Evolutionary conservation across 1,140 invertebrate genomes (phyloP).

Genomic region (Penaeus vannamei): DNA sequence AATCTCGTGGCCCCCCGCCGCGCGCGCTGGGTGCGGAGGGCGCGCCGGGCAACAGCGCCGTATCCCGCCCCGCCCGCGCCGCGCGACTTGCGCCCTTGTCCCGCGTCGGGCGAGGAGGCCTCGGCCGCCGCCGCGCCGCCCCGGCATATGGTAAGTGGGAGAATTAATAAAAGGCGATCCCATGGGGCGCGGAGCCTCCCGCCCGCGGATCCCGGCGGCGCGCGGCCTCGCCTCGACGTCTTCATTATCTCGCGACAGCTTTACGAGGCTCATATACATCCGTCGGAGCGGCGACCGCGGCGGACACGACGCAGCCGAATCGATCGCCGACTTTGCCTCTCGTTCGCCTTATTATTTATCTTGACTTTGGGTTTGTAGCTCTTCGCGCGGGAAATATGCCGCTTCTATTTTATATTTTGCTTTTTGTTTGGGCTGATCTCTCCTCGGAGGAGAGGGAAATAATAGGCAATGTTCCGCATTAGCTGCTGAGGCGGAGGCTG

Average conservation of each 20-base stretch:
- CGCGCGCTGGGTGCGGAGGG: constrained; percentile 48
- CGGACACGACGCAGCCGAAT: neutral
- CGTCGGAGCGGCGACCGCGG: neutral
- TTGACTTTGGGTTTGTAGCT: too few relatives aligned
- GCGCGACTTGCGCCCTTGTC: constrained; percentile 41
- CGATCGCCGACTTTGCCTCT: too few relatives aligned
- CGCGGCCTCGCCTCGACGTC: constrained; percentile 42
- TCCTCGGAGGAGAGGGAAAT: too few relatives aligned
- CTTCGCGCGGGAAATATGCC: too few relatives aligned
- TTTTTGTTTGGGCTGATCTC: too few relatives aligned
- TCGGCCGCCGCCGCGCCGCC: neutral
- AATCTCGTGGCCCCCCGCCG: constrained; percentile 60
- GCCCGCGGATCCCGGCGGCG: constrained; percentile 2
- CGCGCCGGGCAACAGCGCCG: constrained; percentile 35
- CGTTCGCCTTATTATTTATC: too few relatives aligned
- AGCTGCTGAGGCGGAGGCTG: too few relatives aligned
- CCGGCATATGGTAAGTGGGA: constrained; percentile 62
- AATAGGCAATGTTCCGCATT: too few relatives aligned
- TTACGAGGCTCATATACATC: constrained; percentile 46
- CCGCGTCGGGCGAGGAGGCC: neutral
- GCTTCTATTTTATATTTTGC: too few relatives aligned
- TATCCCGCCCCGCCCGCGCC: constrained; percentile 36
- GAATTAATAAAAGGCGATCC: constrained; percentile 64
- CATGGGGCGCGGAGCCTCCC: constrained; percentile 41
- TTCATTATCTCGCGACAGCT: constrained; percentile 62